Base-by-base conservation (phyloP, 53 echinoderm and acorn worm genomes). In the Echinarachnius parma region DNA sequence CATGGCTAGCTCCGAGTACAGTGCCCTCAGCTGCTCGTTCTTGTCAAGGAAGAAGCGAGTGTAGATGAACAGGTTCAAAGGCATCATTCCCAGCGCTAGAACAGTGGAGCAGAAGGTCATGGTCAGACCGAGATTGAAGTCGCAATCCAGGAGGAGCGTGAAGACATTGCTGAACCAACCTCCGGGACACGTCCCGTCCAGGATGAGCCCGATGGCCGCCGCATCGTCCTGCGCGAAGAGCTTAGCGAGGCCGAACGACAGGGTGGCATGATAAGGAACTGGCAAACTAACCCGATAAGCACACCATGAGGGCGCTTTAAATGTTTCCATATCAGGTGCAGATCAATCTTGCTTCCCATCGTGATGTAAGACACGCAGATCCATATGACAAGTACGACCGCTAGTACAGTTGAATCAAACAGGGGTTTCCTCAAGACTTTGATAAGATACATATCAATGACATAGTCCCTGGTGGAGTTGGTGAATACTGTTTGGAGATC, bases 101-200 rank as follows among this genome's bases (percentile, higher is more conserved):
- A 78, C 44, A 7, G 65, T 78, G 13, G 79, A 78, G 66, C 79
- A 15, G 52, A 78, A 78, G 3, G 79, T 78, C 79, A 78, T 78
- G 19, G 79, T 78, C 21, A 78, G 30, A 47, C 79, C 66, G 39
- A 78, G 79, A 39, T 65, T 66, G 60, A 78, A 78, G 31, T 78
- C 79, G 25, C 79, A 78, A 11, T 78, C 79, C 15, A 78, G 79
- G 14, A 78, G 57, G 7, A 78, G 60, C 3, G 79, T 65, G 48
- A 78, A 78, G 14, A 78, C 79, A 15, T 78, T 78, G 26, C 79
- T 78, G 39, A 78, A 66, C 79, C 79, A 78, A 31, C 79, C 79
- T 24, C 79, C 79, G 1, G 79, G 79, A n/a, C 79, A 78, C 3
- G 79, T 65, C 5, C 79, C 79, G 31, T 78, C 81, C 11, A 69